Base-by-base conservation (phyloP, 2,113 vertebrate species). In the Phrynosoma blainvillii region DNA sequence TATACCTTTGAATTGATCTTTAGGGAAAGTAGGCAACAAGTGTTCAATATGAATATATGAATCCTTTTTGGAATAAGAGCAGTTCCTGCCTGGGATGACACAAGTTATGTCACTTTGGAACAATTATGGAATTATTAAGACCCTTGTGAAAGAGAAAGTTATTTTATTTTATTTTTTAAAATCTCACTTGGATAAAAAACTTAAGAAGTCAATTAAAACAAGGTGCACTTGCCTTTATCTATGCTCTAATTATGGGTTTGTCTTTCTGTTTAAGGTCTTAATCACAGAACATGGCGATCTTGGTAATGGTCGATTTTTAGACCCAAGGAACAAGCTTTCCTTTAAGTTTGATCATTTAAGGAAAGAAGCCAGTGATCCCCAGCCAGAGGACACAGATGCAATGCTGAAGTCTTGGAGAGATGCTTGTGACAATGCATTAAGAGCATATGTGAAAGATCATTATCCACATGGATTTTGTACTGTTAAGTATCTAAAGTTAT, bases 301-400 rank as follows among this genome's bases (percentile, higher is more conserved):
- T 88, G 98, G 98, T 87, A 98, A 98, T 13, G 98, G 98, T 74
- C 97, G 98, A 91, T 99, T 98, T 96, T 97, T 98, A 93, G 98
- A 99, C 95, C 98, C 98, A 80, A 98, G 98, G 91, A 98, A 98
- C 96, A 98, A 98, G 92, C 95, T 98, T 93, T 99, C 98, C 47
- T 99, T 99, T 94, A 99, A 98, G 94, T 99, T 98, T 91, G 98
- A 99, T 95, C 98, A 99, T 88, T 96, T 99, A 95, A 97, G 97
- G 92, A 99, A 99, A 96, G 98, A 99, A 96, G 97, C 97, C 52
- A 98, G 97, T 14, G 98, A 99, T 79, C 95, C 97, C 1, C 96
- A 98, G 88, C 94, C 97, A 5, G 97, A 98, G n/a, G 98, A 98
- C 79, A 94, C 94, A 0, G 98, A 99, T 54, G 89, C 95, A 0